These are phyloP conservation scores for Turnix velox DNA, from an alignment of 2,113 vertebrate genomes.

Conservation along the genomic window DNA sequence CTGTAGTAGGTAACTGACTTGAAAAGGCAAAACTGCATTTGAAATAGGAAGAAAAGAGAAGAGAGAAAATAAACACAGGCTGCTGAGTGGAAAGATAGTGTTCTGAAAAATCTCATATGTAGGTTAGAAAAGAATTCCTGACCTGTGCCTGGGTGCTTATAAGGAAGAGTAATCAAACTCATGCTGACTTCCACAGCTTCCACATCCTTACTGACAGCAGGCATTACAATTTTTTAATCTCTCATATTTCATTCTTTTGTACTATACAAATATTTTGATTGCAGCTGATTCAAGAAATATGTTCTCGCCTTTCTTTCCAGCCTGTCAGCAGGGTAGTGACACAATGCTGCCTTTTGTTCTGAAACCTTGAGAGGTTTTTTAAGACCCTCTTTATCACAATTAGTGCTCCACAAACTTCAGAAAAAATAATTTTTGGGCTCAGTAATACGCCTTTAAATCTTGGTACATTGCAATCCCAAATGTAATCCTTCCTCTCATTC, in stretches of 20 bases:
- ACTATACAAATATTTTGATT: constrained; percentile 20
- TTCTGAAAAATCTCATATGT: not conserved
- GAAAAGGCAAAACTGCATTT: not conserved
- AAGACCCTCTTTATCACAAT: not conserved
- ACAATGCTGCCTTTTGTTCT: not conserved
- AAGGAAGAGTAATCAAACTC: not conserved
- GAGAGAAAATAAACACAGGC: not conserved
- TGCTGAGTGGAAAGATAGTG: not conserved
- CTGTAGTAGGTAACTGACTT: not conserved
- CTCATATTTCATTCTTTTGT: not conserved
- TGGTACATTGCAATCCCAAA: not conserved
- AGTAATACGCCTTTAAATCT: not conserved
- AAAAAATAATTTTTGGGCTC: not conserved
- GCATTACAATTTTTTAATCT: not conserved
- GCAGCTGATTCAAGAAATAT: not conserved
- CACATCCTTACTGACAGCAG: not conserved
- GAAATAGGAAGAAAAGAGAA: not conserved
- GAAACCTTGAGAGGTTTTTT: not conserved
- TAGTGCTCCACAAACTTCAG: not conserved
- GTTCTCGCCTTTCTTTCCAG: not conserved
- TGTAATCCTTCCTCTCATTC: not conserved
- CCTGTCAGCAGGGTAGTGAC: not conserved
- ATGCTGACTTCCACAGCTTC: not conserved
- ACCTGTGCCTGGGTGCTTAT: not conserved
- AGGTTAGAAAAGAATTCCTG: not conserved